These are phyloP conservation scores for Clamator glandarius DNA, from an alignment of 2,797 vertebrate species.

Conservation along the genomic window DNA sequence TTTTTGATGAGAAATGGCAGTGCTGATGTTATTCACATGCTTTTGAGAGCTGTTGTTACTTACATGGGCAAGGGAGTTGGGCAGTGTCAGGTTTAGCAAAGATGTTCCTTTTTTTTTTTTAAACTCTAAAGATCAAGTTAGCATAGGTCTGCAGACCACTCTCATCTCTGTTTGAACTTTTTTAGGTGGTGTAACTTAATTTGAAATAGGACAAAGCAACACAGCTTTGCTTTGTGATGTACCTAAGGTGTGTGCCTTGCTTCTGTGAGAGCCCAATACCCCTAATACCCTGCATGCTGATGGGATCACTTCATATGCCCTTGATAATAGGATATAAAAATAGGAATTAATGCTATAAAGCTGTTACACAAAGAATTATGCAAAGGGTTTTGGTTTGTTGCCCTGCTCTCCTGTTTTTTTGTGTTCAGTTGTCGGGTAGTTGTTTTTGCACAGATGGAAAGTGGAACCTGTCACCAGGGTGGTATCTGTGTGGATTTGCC, in stretches of 20 bases:
- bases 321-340: background rate
- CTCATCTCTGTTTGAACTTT: background rate
- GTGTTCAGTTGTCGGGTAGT: slow-evolving; percentile 65
- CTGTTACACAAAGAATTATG: slow-evolving; percentile 13
- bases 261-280: slow-evolving; percentile 12
- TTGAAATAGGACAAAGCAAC: slow-evolving; percentile 8
- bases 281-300: slow-evolving; percentile 29
- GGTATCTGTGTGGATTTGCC: slow-evolving; percentile 61
- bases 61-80: background rate
- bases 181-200: background rate
- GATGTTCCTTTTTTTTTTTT: background rate
- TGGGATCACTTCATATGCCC: background rate
- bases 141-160: background rate
- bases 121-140: background rate
- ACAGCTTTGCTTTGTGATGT: background rate
- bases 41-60: background rate
- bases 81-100: background rate
- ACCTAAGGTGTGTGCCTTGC: background rate
- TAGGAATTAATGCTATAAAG: background rate
- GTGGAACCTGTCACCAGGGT: slow-evolving; percentile 52
- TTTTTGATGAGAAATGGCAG: background rate
- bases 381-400: slow-evolving; percentile 56
- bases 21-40: background rate
- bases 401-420: slow-evolving; percentile 63
- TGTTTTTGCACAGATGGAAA: slow-evolving; percentile 71